These are phyloP conservation scores for Automeris io DNA, from an alignment of 2,888 invertebrate genomes.

Conservation along the genomic window DNA sequence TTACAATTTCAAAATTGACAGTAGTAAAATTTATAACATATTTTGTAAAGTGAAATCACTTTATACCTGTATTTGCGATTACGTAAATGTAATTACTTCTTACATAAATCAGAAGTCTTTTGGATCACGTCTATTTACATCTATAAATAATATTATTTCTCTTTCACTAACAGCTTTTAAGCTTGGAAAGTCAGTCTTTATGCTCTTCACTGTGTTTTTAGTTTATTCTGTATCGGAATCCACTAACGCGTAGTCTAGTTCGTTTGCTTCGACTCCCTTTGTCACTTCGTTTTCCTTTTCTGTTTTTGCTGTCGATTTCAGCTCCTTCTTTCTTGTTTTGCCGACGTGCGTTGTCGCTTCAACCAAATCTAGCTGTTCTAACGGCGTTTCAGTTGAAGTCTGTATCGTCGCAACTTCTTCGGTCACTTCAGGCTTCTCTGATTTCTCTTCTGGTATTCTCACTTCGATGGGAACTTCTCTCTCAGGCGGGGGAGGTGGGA, in stretches of 20 bases:
- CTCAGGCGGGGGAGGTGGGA: conserved; percentile 61
- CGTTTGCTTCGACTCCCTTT: conserved; percentile 52
- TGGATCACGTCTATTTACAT: neutral
- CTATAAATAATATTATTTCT: neutral
- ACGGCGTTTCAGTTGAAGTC: conserved; percentile 27
- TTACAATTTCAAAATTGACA: no score
- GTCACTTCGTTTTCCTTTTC: conserved; percentile 63
- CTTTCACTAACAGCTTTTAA: conserved; percentile 17
- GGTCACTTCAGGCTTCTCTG: conserved; percentile 28
- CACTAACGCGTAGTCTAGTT: conserved; percentile 48
- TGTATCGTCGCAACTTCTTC: conserved; percentile 17
- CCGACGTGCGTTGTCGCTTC: conserved; percentile 62
- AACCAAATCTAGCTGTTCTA: conserved; percentile 43
- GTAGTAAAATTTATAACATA: no score
- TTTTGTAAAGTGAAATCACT: no score
- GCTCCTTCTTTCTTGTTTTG: conserved; percentile 67
- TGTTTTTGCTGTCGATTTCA: conserved; percentile 51
- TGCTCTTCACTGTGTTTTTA: conserved; percentile 14
- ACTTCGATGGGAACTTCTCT: conserved; percentile 59
- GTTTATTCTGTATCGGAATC: conserved; percentile 44
- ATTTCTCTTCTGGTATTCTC: conserved; percentile 25
- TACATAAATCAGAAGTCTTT: no score
- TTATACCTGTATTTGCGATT: no score
- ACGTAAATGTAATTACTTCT: no score
- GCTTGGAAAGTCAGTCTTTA: conserved; percentile 51